Percentiles rank a stretch among this genome's conserved stretches.
Conservation (phyloP, 2,888 invertebrate species). For the Folsomia candida region DNA sequence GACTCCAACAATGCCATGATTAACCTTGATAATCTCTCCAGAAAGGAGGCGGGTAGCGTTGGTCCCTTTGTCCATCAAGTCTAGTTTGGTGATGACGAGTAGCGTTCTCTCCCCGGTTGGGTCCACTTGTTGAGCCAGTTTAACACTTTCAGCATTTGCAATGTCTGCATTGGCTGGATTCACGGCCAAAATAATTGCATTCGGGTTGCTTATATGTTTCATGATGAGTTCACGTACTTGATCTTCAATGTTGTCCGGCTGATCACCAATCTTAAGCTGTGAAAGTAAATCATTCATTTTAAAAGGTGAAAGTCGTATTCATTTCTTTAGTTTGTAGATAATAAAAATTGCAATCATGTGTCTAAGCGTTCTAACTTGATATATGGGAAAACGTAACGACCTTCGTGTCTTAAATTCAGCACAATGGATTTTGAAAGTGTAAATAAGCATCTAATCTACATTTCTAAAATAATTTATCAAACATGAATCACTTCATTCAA, state of each 20-base stretch:
- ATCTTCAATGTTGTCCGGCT: conserved; percentile 93
- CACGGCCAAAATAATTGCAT: conserved; percentile 95
- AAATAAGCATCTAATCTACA: no score
- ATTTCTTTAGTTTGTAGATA: background rate
- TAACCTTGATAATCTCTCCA: conserved; percentile 95
- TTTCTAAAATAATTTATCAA: no score
- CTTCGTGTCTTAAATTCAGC: background rate
- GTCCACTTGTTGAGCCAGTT: conserved; percentile 93
- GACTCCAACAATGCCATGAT: conserved; percentile 96
- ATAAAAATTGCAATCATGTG: background rate
- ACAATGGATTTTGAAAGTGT: background rate
- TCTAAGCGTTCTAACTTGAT: no score
- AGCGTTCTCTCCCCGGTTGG: conserved; percentile 88
- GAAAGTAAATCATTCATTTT: background rate
- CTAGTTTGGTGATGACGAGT: conserved; percentile 96
- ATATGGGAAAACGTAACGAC: background rate
- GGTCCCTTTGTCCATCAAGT: conserved; percentile 98
- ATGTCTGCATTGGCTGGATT: conserved; percentile 98
- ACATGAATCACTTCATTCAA: no score
- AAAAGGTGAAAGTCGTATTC: background rate
- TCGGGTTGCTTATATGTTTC: conserved; percentile 90
- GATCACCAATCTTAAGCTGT: conserved; percentile 84
- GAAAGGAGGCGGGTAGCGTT: conserved; percentile 97
- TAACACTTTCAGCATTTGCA: conserved; percentile 97
- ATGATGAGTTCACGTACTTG: conserved; percentile 87